phyloP scores from a whole-genome alignment of 1,140 invertebrate species.

The Bombyx mandarina region DNA sequence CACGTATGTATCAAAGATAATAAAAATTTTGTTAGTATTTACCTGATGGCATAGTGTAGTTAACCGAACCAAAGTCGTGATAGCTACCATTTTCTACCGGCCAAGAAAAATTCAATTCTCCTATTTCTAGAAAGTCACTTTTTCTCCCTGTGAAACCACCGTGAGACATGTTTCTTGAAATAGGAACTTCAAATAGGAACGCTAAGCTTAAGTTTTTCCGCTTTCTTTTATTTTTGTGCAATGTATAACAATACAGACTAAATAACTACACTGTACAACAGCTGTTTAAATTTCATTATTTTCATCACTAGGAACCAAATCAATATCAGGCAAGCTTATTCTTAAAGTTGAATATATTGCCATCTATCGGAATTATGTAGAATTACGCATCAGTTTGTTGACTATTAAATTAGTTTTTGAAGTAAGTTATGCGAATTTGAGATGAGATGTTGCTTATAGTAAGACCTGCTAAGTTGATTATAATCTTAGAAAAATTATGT shows the following conservation, averaged over 20 bases:
- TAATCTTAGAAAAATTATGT: too few relatives aligned
- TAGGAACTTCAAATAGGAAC: too few relatives aligned
- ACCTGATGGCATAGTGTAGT: conserved; percentile 64
- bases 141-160: conserved; percentile 37
- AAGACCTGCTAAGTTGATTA: too few relatives aligned
- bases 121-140: conserved; percentile 52
- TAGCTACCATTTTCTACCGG: conserved; percentile 59
- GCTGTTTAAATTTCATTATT: not conserved
- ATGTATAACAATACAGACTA: too few relatives aligned
- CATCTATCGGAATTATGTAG: not conserved
- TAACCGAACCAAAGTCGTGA: conserved; percentile 53
- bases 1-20: conserved; percentile 6
- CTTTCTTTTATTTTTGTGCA: too few relatives aligned
- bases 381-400: too few relatives aligned
- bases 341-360: not conserved
- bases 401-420: too few relatives aligned
- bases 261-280: too few relatives aligned
- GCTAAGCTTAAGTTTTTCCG: too few relatives aligned
- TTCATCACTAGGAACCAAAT: conserved; percentile 45
- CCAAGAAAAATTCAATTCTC: conserved; percentile 64
- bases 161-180: conserved; percentile 31
- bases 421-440: too few relatives aligned
- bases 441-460: too few relatives aligned
- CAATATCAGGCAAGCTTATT: conserved; percentile 32
- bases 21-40: conserved; percentile 11